These are phyloP conservation scores for Balaenoptera acutorostrata DNA, from an alignment of 2,113 vertebrate species.

Conservation along the genomic window DNA sequence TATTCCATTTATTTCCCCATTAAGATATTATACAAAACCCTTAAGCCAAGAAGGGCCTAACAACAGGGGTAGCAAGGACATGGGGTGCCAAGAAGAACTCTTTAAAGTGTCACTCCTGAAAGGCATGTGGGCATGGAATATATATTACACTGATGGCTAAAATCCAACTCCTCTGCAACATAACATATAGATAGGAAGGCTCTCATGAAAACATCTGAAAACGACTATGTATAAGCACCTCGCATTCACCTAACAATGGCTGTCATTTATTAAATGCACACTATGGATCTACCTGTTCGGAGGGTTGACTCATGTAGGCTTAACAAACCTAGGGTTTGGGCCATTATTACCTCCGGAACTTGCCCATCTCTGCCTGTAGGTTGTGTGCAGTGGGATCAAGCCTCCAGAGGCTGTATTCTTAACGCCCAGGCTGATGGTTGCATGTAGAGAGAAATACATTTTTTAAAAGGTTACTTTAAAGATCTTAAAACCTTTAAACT, in stretches of 20 bases:
- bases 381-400: fast-evolving
- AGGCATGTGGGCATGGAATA: neutral
- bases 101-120: neutral
- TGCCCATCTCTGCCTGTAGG: neutral
- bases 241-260: neutral
- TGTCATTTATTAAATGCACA: neutral
- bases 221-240: neutral
- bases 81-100: neutral
- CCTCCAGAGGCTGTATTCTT: neutral
- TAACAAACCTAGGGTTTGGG: neutral
- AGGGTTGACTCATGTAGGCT: neutral
- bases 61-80: neutral
- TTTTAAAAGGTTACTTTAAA: neutral
- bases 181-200: neutral
- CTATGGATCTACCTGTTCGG: too few species aligned
- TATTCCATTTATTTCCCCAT: neutral
- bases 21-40: neutral
- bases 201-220: neutral
- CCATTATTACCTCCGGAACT: neutral
- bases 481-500: neutral
- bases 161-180: neutral
- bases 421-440: neutral
- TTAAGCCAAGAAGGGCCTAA: neutral
- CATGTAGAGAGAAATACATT: neutral
- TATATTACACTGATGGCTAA: neutral